Base-by-base conservation (phyloP, 2,888 invertebrate genomes). In the Chalcosyrphus nemorum region DNA sequence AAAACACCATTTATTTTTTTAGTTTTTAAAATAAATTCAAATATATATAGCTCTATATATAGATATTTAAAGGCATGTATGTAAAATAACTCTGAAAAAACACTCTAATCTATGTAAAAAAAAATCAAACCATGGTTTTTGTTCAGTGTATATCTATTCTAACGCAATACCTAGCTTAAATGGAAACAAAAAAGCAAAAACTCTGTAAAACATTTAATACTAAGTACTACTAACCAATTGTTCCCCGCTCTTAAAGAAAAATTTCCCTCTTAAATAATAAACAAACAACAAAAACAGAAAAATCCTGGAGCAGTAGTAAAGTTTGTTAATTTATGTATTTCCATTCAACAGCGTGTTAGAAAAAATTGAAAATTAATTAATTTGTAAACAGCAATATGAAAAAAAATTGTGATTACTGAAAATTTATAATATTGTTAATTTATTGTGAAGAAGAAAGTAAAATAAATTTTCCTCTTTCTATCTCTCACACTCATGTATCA, bases 91-190 rank as follows among this genome's bases (percentile, higher is more conserved):
- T 77, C 27, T 43, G 35, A 27, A 35, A 9, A 75, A 24, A 24
- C n/a, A 81, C 17, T 61, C 35, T 77, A 77, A 43, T 76, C 66
- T n/a, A 68, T 68, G 59, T 57, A 32, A 50, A 66, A 19, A 13
- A 17, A 50, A n/a, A n/a, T n/a, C n/a, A 19, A 47, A 45, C 21
- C 27, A 71, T 66, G 45, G 47, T 71, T 56, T 52, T 57, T 82
- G 71, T 77, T 78, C 68, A 74, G 43, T 78, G 68, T 74, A 84
- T 68, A 61, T 66, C 54, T 78, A 56, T 66, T 66, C 59, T 68
- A 71, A 59, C 35, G 57, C 65, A 65, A 52, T 72, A 65, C 47
- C 43, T 81, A 72, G 32, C 68, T 72, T 72, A 78, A 77, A 76
- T 24, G 63, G 45, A 59, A 52, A 17, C 43, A 38, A 68, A 32